These are phyloP conservation scores for Podabrus alpinus DNA, from an alignment of 2,888 invertebrate genomes.

Conservation along the genomic window DNA sequence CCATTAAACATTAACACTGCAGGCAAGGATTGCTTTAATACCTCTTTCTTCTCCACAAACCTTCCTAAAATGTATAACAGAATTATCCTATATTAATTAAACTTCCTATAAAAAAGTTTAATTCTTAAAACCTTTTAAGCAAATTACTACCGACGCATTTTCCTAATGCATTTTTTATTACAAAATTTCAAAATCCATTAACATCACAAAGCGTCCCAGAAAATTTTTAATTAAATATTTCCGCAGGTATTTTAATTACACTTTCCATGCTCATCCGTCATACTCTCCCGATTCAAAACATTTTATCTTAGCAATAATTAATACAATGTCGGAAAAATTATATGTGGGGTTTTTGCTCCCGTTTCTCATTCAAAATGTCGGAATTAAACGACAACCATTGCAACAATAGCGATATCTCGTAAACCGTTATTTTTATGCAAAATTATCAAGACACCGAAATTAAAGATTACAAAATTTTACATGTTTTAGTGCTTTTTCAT, in stretches of 20 bases:
- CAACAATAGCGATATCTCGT: no score
- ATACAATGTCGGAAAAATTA: no score
- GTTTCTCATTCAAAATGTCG: no score
- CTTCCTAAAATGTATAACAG: conserved; percentile 28
- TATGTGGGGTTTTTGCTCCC: no score
- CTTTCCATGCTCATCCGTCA: no score
- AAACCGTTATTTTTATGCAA: no score
- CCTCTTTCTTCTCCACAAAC: conserved; percentile 32
- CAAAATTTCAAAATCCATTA: not conserved
- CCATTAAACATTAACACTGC: conserved; percentile 56
- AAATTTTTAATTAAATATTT: not conserved
- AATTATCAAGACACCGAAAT: no score
- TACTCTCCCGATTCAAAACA: no score
- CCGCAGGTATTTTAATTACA: not conserved
- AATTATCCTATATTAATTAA: conserved; percentile 28
- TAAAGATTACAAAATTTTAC: no score
- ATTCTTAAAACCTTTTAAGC: not conserved
- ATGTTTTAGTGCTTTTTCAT: no score
- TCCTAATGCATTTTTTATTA: not conserved
- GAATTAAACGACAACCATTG: no score
- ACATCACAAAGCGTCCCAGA: not conserved
- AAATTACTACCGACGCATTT: not conserved
- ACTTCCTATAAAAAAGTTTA: conserved; percentile 11
- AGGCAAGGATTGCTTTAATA: conserved; percentile 49
- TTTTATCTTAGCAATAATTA: no score